Percentiles rank a stretch among this genome's conserved stretches.
Conservation (phyloP, 2,113 vertebrate genomes). For the Willisornis vidua region DNA sequence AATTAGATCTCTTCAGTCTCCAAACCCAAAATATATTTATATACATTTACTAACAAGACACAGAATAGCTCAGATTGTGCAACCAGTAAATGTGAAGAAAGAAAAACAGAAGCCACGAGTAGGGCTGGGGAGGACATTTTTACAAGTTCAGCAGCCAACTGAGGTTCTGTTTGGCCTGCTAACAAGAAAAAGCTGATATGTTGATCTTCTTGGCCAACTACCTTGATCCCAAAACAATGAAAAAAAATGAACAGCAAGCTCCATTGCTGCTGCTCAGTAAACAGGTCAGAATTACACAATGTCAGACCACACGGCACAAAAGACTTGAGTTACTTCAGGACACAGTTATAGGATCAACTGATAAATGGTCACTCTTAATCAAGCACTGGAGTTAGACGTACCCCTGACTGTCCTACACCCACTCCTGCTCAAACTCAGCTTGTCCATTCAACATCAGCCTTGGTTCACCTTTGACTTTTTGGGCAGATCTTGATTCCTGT, state of each 20-base stretch:
- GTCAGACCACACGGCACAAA: not conserved
- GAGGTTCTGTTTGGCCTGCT: not conserved
- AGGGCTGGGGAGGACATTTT: not conserved
- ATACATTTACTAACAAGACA: not conserved
- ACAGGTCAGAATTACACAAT: not conserved
- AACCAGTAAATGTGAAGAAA: not conserved
- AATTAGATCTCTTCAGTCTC: not conserved
- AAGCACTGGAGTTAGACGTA: not conserved
- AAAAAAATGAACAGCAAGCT: not conserved
- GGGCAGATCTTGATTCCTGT: not conserved
- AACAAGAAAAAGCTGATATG: not conserved
- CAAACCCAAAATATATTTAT: not conserved
- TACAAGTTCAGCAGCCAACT: not conserved
- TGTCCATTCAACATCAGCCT: accelerated
- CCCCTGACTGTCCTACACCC: not conserved
- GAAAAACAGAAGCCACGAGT: not conserved
- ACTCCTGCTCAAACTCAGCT: not conserved
- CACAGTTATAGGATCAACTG: not conserved
- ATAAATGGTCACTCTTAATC: not conserved
- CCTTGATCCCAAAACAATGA: not conserved
- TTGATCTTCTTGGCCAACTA: not conserved
- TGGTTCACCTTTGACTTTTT: not conserved
- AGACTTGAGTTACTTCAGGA: conserved; percentile 2
- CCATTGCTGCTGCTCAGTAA: not conserved
- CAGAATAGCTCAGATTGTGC: not conserved